Evolutionary conservation across 2,797 vertebrate species (phyloP), one percentile per base, ranked within the genome.

Genomic region (Pseudochirops corinnae): DNA sequence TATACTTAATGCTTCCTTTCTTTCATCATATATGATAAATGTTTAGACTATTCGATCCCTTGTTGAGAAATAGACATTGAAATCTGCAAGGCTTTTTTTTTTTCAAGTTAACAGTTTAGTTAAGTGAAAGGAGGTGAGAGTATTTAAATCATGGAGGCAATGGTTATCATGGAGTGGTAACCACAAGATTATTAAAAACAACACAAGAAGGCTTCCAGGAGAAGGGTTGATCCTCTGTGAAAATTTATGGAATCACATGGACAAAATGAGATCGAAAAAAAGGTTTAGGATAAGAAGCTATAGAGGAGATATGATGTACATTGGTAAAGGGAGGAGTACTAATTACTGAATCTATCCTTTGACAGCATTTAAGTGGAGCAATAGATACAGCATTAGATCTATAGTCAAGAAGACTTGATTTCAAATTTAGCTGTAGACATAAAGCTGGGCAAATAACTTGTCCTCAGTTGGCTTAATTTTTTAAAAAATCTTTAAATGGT

Each of bases 71-170:
- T 95, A 74, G 50, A 91, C 6, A 53, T 56, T 39, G n/a, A 90
- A 96, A 93, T 91, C n/a, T 74, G 56, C 90, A 87, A 93, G 52
- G 93, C 12, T 46, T 46, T 3, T 1, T 21, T 21, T 39, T 21
- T 82, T 10, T 26, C n/a, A 82, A 82, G 10, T 82, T 46, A 26
- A 24, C 7, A 46, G 9, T 82, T 46, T 46, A 82, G 3, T 82
- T 82, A 21, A 24, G 18, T 82, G 18, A 82, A 82, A 82, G n/a
- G 3, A 11, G 74, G 7, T 24, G 9, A 82, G 18, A 46, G 46
- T 82, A 95, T 95, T 39, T 21, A 33, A 33, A 46, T 62, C 92
- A 94, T 93, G 60, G 10, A 67, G 29, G 39, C 18, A 95, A 95
- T 91, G 21, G 24, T 82, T 82, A 82, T 24, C 39, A 92, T 56